A percentile compares a stretch with the other conserved stretches of the same genome.
phyloP scores from a whole-genome alignment of 2,113 vertebrate genomes.

The Vulpes ferrilata region DNA sequence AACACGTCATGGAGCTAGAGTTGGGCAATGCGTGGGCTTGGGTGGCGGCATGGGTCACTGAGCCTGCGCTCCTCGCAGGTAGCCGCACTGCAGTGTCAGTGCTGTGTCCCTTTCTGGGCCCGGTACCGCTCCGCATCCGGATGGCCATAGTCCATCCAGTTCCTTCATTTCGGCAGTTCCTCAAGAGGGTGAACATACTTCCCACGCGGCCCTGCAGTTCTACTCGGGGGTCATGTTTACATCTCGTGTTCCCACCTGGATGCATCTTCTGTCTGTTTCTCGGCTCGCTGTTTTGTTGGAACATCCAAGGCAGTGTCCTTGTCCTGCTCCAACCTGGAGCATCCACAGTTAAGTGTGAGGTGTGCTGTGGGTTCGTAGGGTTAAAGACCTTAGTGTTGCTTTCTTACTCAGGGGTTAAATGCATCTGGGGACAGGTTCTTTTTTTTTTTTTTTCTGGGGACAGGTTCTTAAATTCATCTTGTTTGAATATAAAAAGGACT shows the following conservation, averaged over 20 bases:
- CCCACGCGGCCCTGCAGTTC: neutral
- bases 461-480: neutral
- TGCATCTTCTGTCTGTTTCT: neutral
- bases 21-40: accelerated
- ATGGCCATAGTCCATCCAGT: accelerated
- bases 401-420: neutral
- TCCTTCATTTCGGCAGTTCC: neutral
- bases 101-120: neutral
- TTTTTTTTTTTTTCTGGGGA: neutral
- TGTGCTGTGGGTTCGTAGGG: neutral
- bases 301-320: accelerated
- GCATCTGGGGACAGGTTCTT: neutral
- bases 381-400: neutral
- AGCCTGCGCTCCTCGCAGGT: neutral
- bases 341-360: too few species aligned
- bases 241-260: neutral
- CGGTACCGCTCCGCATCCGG: accelerated
- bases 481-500: neutral
- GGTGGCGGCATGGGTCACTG: neutral
- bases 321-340: neutral
- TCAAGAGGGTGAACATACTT: accelerated
- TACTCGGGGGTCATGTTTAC: neutral
- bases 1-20: neutral
- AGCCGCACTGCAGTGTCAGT: too few species aligned
- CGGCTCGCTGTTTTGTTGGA: neutral